Evolutionary conservation across 1,140 invertebrate species (phyloP), one percentile per base, ranked within the genome.

Genomic region (Thaumatotibia leucotreta): DNA sequence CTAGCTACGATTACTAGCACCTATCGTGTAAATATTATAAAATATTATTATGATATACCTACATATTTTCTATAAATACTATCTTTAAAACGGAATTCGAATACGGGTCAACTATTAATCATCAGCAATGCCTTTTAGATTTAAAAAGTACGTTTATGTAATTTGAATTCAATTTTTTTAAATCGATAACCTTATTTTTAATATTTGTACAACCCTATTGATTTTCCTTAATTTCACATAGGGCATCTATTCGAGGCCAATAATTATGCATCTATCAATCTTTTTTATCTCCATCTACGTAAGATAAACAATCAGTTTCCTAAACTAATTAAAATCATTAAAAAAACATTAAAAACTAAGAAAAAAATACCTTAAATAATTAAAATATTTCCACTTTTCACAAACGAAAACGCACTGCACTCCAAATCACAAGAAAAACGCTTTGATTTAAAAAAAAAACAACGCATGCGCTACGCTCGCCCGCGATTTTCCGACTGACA

Each of bases 351-450:
- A 45, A 1, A 2, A 20, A 45, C 9, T 45, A 45, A 14, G 14
- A 20, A 20, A 45, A 45, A 45, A 45, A 45, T 17, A 17, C 17
- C 39, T 45, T 9, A 45, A 29, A 6, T 4, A 29, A 4, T 14
- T 2, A 54, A 58, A 58, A 31, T 58, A 58, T 58, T 58, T 58
- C 52, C 52, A 58, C 52, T 58, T 45, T 45, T 54, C 70, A 66
- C 71, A 72, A 77, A 74, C n/a, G n/a, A n/a, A n/a, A n/a, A 80
- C 82, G 17, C 39, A 84, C 83, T 82, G 77, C 80, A 85, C 83
- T 85, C 77, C 73, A 70, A 67, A 76, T 17, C 54, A 72, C 49
- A 67, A 68, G 69, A 76, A 69, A 68, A 69, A 14, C 79, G 82
- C 83, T 83, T 76, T 70, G 65, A 67, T 14, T 45, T 70, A 39